Percentiles rank a stretch among this genome's conserved stretches.
Conservation (phyloP, 2,113 vertebrate species). For the Prochilodus magdalenae region DNA sequence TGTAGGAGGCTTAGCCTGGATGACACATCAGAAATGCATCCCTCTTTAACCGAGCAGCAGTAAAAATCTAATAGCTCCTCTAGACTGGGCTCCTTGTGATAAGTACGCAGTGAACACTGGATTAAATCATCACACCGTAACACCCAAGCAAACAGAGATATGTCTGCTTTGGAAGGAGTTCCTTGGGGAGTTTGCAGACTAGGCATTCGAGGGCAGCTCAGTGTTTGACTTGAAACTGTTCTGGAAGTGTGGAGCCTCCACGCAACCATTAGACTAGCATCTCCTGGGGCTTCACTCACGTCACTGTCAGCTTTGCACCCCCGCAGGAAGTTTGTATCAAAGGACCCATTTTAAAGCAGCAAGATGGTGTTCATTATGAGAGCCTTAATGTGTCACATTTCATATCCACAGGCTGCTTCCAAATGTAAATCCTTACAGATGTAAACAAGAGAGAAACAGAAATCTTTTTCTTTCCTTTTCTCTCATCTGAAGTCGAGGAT, state of each 20-base stretch:
- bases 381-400: not conserved
- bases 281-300: constrained; percentile 6
- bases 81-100: not conserved
- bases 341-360: not conserved
- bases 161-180: not conserved
- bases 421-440: constrained; percentile 7
- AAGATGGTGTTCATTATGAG: not conserved
- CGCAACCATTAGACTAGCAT: not conserved
- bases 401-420: not conserved
- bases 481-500: not conserved
- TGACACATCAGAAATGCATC: not conserved
- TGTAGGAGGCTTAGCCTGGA: not conserved
- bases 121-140: not conserved
- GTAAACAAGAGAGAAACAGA: not conserved
- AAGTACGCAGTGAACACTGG: not conserved
- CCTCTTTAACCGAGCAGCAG: not conserved
- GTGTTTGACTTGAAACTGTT: not conserved
- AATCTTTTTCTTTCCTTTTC: not conserved
- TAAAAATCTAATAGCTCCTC: not conserved
- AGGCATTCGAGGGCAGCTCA: not conserved
- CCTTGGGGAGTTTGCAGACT: not conserved
- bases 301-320: not conserved
- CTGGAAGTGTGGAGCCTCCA: not conserved
- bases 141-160: not conserved
- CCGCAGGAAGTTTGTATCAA: constrained; percentile 6